Evolutionary conservation across 2,888 invertebrate species (phyloP).

Genomic region (Tineola bisselliella): DNA sequence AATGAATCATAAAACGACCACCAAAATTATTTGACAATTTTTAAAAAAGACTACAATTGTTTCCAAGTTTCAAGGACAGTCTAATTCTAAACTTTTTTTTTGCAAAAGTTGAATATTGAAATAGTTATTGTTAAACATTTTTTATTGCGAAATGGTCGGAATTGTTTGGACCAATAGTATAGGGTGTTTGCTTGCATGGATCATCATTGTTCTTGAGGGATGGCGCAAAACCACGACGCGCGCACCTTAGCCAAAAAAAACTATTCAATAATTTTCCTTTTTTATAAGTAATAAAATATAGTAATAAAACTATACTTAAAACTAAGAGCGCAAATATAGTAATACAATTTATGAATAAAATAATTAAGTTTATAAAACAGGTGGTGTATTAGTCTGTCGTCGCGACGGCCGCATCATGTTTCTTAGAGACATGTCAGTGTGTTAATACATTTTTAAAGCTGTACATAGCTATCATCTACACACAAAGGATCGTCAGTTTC

Average conservation of each 20-base stretch:
- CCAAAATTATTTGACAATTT: conserved; percentile 16
- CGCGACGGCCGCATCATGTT: background rate
- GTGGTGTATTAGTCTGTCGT: conserved; percentile 16
- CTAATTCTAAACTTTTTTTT: conserved; percentile 36
- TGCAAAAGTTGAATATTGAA: conserved; percentile 25
- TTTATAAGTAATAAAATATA: too few relatives aligned
- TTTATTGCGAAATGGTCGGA: conserved; percentile 39
- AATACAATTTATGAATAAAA: background rate
- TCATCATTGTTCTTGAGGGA: background rate
- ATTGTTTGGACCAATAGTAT: background rate
- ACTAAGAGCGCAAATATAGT: too few relatives aligned
- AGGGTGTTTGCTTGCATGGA: conserved; percentile 4
- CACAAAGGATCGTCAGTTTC: conserved; percentile 10
- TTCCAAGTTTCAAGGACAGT: conserved; percentile 17
- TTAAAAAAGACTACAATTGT: conserved; percentile 14
- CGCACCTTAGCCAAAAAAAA: too few relatives aligned
- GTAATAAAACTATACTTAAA: too few relatives aligned
- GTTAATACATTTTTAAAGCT: background rate
- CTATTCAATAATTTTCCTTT: too few relatives aligned
- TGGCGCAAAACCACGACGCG: background rate
- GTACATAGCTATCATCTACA: background rate
- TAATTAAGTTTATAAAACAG: conserved; percentile 4
- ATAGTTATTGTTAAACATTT: conserved; percentile 16
- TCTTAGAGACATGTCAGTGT: background rate
- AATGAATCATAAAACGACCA: conserved; percentile 16